Conservation (phyloP, 2,797 vertebrate genomes). For the Manis crassicaudata region DNA sequence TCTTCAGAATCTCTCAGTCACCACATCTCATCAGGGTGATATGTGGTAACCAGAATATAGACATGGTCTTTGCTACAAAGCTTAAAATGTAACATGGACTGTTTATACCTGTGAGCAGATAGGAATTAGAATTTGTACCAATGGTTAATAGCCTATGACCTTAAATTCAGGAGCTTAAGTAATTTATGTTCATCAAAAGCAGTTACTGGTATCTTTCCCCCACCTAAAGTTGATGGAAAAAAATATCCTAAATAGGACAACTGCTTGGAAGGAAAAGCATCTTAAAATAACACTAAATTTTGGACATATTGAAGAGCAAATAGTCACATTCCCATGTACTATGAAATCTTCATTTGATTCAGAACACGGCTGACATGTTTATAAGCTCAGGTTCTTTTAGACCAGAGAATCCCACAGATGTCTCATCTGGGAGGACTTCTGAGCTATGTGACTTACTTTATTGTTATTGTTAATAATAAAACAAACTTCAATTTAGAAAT, state of each 20-base stretch:
- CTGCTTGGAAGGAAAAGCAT: slow-evolving; percentile 56
- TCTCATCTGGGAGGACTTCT: slow-evolving; percentile 75
- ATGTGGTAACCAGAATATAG: background rate
- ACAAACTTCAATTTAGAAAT: slow-evolving; percentile 72
- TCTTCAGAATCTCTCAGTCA: background rate
- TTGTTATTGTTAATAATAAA: slow-evolving; percentile 75
- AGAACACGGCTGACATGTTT: slow-evolving; percentile 69
- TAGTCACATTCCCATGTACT: slow-evolving; percentile 53
- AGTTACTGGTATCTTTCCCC: background rate
- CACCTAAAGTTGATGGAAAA: background rate
- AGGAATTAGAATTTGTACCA: background rate
- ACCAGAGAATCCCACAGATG: slow-evolving; percentile 62
- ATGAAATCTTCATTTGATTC: slow-evolving; percentile 54
- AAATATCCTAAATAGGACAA: slow-evolving; percentile 10
- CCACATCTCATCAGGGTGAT: background rate
- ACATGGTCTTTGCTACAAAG: slow-evolving; percentile 9
- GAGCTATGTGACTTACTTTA: slow-evolving; percentile 69
- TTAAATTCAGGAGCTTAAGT: slow-evolving; percentile 31
- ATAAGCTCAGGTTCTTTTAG: slow-evolving; percentile 64
- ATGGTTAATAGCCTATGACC: background rate
- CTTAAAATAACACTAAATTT: slow-evolving; percentile 55
- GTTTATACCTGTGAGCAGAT: background rate
- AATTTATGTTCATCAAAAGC: slow-evolving; percentile 2
- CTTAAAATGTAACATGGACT: background rate
- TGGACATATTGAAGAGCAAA: slow-evolving; percentile 56